A percentile compares a stretch with the other conserved stretches of the same genome.
phyloP scores from a whole-genome alignment of 2,888 invertebrate genomes.

The Catocala fraxini region DNA sequence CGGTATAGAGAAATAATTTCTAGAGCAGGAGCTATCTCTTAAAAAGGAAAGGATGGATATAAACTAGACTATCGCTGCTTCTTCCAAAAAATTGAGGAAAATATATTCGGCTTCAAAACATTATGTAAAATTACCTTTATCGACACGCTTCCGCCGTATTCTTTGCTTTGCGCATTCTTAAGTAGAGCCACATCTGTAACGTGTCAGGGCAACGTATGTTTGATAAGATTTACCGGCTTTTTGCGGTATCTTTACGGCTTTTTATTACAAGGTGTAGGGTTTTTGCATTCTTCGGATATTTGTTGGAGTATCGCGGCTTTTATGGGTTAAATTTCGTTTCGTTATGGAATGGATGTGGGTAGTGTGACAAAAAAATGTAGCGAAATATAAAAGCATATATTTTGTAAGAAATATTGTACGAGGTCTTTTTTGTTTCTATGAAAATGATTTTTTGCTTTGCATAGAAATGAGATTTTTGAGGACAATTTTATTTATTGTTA shows the following conservation, averaged over 20 bases:
- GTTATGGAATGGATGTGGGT: no score
- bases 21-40: no score
- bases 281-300: slow-evolving; percentile 5
- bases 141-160: slow-evolving; percentile 32
- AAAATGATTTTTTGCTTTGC: no score
- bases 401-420: no score
- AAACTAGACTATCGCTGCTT: no score
- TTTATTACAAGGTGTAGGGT: slow-evolving; percentile 18
- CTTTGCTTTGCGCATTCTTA: slow-evolving; percentile 47
- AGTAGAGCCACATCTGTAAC: slow-evolving; percentile 67
- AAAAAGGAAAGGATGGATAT: no score
- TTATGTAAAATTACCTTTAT: slow-evolving; percentile 13
- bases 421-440: no score
- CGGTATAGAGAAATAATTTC: no score
- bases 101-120: slow-evolving; percentile 6
- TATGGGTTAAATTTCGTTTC: background rate
- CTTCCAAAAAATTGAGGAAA: background rate
- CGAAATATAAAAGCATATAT: no score
- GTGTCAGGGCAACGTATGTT: slow-evolving; percentile 58
- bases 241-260: slow-evolving; percentile 18
- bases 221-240: slow-evolving; percentile 61
- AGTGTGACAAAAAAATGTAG: no score
- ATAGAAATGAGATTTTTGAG: no score
- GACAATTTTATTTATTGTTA: no score
- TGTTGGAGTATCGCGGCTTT: slow-evolving; percentile 3